These are phyloP conservation scores for Serilophus lunatus DNA, from an alignment of 2,113 vertebrate species.

Conservation along the genomic window DNA sequence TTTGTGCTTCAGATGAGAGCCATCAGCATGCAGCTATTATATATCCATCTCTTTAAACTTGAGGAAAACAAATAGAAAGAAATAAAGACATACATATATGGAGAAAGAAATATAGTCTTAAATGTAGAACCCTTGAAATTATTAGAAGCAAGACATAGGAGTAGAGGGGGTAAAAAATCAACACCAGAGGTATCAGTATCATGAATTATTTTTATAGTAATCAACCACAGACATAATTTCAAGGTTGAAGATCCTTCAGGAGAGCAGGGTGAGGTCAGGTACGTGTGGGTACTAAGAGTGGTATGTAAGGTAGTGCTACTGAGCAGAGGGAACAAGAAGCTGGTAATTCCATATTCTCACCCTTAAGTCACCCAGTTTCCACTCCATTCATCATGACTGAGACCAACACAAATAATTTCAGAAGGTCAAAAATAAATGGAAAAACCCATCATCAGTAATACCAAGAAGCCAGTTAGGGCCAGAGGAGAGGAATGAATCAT, in stretches of 20 bases:
- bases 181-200: background rate
- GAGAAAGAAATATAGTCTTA: background rate
- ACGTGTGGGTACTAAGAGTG: background rate
- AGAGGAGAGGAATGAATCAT: constrained; percentile 50
- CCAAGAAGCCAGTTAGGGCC: background rate
- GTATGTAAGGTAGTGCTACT: background rate
- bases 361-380: background rate
- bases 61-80: background rate
- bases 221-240: background rate
- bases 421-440: constrained; percentile 50
- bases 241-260: background rate
- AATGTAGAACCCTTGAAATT: background rate
- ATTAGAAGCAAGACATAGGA: background rate
- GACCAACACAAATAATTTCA: constrained; percentile 38
- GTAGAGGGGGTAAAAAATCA: background rate
- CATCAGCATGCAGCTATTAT: background rate
- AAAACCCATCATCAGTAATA: constrained; percentile 25
- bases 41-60: background rate
- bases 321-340: background rate
- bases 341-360: background rate
- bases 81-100: background rate
- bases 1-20: constrained; percentile 18
- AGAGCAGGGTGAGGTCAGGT: background rate
- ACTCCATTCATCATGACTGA: background rate
- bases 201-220: background rate